Conservation (phyloP, 1,140 invertebrate species). For the Philopotamus ludificatus region DNA sequence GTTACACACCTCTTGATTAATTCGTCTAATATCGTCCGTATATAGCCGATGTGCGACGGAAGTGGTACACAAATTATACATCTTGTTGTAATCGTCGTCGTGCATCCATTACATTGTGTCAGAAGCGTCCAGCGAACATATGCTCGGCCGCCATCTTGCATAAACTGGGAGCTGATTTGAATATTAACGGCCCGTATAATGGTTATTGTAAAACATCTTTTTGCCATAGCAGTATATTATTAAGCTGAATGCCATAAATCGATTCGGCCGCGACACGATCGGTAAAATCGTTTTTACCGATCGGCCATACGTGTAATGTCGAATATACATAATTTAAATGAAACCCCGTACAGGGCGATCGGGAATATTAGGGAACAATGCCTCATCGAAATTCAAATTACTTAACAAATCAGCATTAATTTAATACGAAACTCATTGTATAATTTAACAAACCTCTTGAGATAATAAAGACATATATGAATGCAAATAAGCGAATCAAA, state of each 20-base stretch:
- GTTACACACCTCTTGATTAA: neutral
- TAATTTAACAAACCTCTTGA: too few species aligned
- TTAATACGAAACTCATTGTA: too few species aligned
- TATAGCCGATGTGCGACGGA: neutral
- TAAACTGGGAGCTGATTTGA: constrained; percentile 24
- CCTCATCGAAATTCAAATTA: too few species aligned
- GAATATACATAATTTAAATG: too few species aligned
- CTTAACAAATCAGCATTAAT: too few species aligned
- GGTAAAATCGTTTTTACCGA: neutral
- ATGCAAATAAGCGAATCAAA: too few species aligned
- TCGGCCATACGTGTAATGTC: too few species aligned
- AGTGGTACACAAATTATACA: too few species aligned
- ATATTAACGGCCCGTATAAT: constrained; percentile 25
- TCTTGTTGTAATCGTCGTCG: too few species aligned
- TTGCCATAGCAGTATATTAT: constrained; percentile 14
- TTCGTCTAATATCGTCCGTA: neutral
- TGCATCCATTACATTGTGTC: constrained; percentile 1
- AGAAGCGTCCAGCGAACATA: constrained; percentile 5
- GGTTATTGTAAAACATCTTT: constrained; percentile 22
- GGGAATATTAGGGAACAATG: too few species aligned
- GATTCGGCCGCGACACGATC: neutral
- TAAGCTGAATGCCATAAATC: constrained; percentile 14
- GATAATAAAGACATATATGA: too few species aligned
- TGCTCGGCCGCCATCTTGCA: neutral
- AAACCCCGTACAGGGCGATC: neutral